A percentile compares a stretch with the other conserved stretches of the same genome.
phyloP scores from a whole-genome alignment of 2,797 vertebrate species.

The Meda fulgida region DNA sequence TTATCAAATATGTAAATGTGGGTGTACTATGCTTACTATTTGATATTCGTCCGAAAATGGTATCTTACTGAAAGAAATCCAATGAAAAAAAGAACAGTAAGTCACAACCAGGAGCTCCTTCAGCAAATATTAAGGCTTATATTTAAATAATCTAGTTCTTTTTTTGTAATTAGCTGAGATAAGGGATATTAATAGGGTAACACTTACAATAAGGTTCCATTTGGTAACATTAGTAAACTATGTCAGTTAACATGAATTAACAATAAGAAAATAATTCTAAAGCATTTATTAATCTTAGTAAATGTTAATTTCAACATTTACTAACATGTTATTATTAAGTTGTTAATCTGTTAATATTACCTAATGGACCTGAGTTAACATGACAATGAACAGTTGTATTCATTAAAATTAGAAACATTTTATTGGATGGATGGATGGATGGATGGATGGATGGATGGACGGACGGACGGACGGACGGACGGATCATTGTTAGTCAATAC shows the following conservation, averaged over 20 bases:
- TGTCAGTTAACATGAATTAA: not conserved
- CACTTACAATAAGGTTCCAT: not conserved
- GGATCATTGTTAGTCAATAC: not conserved
- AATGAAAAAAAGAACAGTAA: not conserved
- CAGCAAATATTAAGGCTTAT: not conserved
- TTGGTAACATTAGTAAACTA: not conserved
- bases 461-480: too few relatives aligned
- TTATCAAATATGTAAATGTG: not conserved
- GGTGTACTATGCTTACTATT: not conserved
- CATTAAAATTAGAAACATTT: too few relatives aligned
- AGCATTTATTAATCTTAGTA: not conserved
- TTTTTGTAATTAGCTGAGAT: not conserved
- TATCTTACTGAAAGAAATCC: not conserved
- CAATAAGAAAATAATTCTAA: not conserved
- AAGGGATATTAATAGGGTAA: not conserved
- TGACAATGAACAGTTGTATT: not conserved
- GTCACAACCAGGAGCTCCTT: not conserved
- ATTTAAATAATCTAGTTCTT: not conserved
- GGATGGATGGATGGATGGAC: too few relatives aligned
- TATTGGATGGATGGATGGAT: too few relatives aligned
- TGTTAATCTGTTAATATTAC: not conserved
- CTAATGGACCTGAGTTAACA: not conserved
- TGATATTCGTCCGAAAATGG: not conserved
- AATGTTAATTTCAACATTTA: not conserved
- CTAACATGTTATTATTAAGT: not conserved